Evolutionary conservation across 2,888 invertebrate genomes (phyloP), one percentile per base, ranked within the genome.

Genomic region (Hyalella azteca): DNA sequence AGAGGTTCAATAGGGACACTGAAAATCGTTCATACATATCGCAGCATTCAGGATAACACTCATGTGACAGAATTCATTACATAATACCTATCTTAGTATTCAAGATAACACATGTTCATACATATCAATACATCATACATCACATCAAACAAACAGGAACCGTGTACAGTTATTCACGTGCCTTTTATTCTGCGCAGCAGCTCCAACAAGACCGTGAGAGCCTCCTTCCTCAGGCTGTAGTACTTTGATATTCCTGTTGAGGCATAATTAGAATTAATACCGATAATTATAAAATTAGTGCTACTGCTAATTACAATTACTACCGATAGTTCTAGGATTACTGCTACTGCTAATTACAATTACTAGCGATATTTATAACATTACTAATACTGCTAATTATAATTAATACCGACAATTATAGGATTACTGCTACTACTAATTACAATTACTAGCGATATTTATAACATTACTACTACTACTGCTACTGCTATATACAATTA

Each of bases 191-290:
- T 84, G 39, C 77, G 81, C n/a, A 82, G 60, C 39, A 84, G 80
- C 49, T 84, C 82, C 73, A 77, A 80, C 49, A 84, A 60, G n/a
- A 82, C 82, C 7, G 81, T 79, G 9, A 84, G 78, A 9, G 81
- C 79, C 40, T 84, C 81, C 73, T 81, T 75, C 50, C 84, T 76
- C 48, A 84, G 66, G 76, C 84, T 84, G 79, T 84, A 84, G 73
- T 79, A 84, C 78, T 84, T 84, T 22, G 84, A 81, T 66, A 84
- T 79, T 40, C 84, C 84, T 84, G 77, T 40, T 79, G 81, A 36
- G 19, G 78, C 40, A 26, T 3, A 29, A 11, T 45, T 73, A 22
- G 11, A 22, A 76, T 11, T 49, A 32, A 32, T 2, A 26, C 36
- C n/a, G n/a, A n/a, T n/a, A n/a, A n/a, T n/a, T n/a, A n/a, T n/a